Conservation (phyloP, 2,888 invertebrate genomes). For the Phytoseiulus persimilis region DNA sequence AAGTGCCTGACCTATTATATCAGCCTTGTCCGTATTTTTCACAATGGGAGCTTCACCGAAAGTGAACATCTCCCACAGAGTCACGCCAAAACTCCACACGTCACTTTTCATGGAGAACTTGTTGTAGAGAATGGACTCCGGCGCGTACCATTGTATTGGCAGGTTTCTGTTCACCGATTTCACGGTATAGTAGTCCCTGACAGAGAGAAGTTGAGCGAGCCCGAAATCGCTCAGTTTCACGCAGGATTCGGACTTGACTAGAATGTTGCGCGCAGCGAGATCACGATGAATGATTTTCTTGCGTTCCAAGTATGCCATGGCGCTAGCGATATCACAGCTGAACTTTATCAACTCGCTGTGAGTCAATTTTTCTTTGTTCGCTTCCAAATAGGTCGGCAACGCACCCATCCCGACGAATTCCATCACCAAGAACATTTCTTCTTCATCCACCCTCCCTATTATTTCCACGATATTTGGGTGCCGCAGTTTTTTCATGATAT, state of each 20-base stretch:
- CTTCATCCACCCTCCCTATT: constrained; percentile 67
- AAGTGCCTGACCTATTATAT: constrained; percentile 55
- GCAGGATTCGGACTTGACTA: constrained; percentile 68
- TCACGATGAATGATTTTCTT: constrained; percentile 79
- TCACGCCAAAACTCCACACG: constrained; percentile 88
- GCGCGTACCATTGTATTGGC: constrained; percentile 85
- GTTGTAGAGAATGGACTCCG: constrained; percentile 68
- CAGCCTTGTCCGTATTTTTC: constrained; percentile 46
- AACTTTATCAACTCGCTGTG: constrained; percentile 63
- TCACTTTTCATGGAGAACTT: constrained; percentile 78
- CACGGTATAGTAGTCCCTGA: constrained; percentile 65
- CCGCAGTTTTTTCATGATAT: constrained; percentile 74
- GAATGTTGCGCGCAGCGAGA: constrained; percentile 77
- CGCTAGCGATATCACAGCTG: constrained; percentile 73
- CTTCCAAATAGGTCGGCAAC: constrained; percentile 63
- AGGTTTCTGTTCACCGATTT: constrained; percentile 64
- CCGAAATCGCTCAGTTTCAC: constrained; percentile 91
- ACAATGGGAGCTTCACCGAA: constrained; percentile 43
- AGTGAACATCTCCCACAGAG: constrained; percentile 59
- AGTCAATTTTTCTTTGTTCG: constrained; percentile 57
- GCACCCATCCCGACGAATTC: constrained; percentile 77
- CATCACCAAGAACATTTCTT: constrained; percentile 71
- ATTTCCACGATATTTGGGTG: constrained; percentile 83
- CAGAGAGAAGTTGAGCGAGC: constrained; percentile 67
- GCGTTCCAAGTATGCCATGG: constrained; percentile 77